These are phyloP conservation scores for Microctenopoma lineatum DNA, from an alignment of 2,797 vertebrate genomes.

Conservation along the genomic window DNA sequence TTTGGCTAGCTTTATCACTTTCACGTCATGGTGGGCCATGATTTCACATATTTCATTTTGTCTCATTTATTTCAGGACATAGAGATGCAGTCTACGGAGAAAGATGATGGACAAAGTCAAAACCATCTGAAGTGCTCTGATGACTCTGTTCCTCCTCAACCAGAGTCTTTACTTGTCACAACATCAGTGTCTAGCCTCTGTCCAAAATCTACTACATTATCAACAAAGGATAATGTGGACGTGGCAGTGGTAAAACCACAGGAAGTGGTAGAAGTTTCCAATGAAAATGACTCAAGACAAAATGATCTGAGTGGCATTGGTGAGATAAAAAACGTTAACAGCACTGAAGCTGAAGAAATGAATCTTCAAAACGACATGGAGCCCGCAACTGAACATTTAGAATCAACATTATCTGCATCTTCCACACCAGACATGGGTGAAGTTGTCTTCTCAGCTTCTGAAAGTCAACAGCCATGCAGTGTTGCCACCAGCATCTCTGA, in stretches of 20 bases:
- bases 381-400: conserved; percentile 9
- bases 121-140: conserved; percentile 1
- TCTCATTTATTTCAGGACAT: conserved; percentile 75
- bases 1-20: too few relatives aligned
- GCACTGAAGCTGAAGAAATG: conserved; percentile 14
- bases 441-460: not conserved
- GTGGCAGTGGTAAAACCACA: conserved; percentile 3
- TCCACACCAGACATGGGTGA: conserved; percentile 26
- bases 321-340: conserved; percentile 11
- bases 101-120: conserved; percentile 66
- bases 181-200: conserved; percentile 15
- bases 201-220: conserved; percentile 6
- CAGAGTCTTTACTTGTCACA: conserved; percentile 1
- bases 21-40: not conserved
- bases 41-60: conserved; percentile 7
- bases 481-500: conserved; percentile 6
- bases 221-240: conserved; percentile 18
- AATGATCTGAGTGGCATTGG: not conserved
- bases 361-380: conserved; percentile 24
- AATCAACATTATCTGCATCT: conserved; percentile 6
- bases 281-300: conserved; percentile 18
- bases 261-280: conserved; percentile 18
- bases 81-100: conserved; percentile 71
- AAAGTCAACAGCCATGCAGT: conserved; percentile 9
- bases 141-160: conserved; percentile 12